A percentile compares a stretch with the other conserved stretches of the same genome.
Conservation (phyloP, 1,140 invertebrate genomes). For the Drosophila kanapiae region DNA sequence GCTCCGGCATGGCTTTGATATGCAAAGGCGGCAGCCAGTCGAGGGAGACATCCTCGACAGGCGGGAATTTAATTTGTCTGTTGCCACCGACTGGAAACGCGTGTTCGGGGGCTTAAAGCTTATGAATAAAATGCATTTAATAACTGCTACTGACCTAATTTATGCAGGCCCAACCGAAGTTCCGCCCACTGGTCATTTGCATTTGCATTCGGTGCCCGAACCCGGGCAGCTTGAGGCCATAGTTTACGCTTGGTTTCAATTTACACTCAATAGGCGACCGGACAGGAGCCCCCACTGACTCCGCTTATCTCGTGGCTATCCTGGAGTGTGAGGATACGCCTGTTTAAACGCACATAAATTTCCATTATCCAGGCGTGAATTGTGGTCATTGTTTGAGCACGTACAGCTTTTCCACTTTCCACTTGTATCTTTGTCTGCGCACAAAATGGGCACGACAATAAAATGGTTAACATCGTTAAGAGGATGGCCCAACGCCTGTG, state of each 20-base stretch:
- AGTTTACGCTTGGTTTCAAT: conserved; percentile 32
- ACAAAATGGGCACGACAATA: conserved; percentile 25
- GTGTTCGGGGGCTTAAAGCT: conserved; percentile 47
- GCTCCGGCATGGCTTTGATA: conserved; percentile 40
- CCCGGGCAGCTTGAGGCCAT: conserved; percentile 18
- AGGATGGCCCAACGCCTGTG: not conserved
- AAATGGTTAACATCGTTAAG: conserved; percentile 8
- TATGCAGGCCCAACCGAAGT: conserved; percentile 12
- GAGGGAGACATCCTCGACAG: conserved; percentile 24
- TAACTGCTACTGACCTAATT: conserved; percentile 49
- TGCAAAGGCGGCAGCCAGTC: conserved; percentile 30
- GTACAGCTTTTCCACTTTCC: conserved; percentile 14
- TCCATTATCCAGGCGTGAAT: conserved; percentile 46
- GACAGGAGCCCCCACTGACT: not conserved
- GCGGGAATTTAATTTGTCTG: conserved; percentile 46
- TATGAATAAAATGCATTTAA: conserved; percentile 67
- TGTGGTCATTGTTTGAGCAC: conserved; percentile 51
- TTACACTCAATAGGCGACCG: conserved; percentile 1
- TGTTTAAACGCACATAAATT: conserved; percentile 54
- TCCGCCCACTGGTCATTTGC: conserved; percentile 22
- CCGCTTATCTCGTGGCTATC: not conserved
- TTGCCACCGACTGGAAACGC: conserved; percentile 20
- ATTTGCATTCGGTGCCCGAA: conserved; percentile 8
- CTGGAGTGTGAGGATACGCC: conserved; percentile 9
- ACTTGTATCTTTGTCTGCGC: conserved; percentile 26